Base-by-base conservation (phyloP, 2,888 invertebrate genomes). In the Empis stercorea region DNA sequence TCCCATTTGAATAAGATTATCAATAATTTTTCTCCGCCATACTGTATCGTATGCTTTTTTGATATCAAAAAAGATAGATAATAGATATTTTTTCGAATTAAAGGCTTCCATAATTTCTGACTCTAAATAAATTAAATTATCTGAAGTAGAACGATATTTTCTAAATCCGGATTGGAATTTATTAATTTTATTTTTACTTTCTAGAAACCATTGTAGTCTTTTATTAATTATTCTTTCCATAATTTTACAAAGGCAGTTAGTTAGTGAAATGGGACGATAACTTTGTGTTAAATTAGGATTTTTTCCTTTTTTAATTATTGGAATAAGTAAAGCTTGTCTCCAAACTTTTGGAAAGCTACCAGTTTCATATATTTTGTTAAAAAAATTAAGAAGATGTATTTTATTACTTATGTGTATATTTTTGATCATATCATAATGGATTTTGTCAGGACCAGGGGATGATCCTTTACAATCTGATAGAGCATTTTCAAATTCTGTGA, bases 161-260 rank as follows among this genome's bases (percentile, higher is more conserved):
- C 20, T 20, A 5, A 36, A 44, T 5, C 36, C 36, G 34, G 17
- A 44, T 17, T 44, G 36, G 3, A n/a, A 37, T 44, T n/a, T 23
- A 20, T 37, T 44, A 11, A 44, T 23, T 37, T 17, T 30, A 15
- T 39, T 38, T 2, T 39, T 30, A 20, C 27, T 7, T 30, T 45
- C 45, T 27, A 45, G 15, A 15, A 15, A 45, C 38, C 39, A 45
- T 3, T 15, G 14, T 7, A 45, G 30, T 39, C 38, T 23, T 15
- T 39, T 38, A 11, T 39, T 45, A 30, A 45, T 39, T 30, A 45
- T 45, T 39, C 30, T 38, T 45, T 38, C 38, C 6, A 45, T 7
- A 20, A 30, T 7, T 11, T 45, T 45, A 30, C 27, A 45, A 27
- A 39, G 38, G 38, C 38, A n/a, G n/a, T 38, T 38, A 9, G 38